Evolutionary conservation across 2,797 vertebrate genomes (phyloP).

Genomic region (Mormyrus proboscirostris): DNA sequence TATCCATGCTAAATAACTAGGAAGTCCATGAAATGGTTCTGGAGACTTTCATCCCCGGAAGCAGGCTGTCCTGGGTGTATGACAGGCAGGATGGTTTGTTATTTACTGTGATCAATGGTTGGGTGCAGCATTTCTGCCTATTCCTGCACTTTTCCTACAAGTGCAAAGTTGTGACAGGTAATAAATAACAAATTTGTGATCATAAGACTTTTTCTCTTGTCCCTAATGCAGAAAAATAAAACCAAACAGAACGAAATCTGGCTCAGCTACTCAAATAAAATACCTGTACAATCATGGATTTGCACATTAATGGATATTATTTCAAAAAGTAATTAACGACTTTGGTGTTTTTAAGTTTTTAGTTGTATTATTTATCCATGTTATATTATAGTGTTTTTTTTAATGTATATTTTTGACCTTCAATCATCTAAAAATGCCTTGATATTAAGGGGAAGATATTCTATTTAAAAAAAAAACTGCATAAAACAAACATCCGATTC

Average conservation of each 20-base stretch:
- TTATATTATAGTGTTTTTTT: background rate
- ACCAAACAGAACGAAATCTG: background rate
- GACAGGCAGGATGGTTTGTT: background rate
- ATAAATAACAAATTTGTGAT: slow-evolving; percentile 13
- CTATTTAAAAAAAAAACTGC: background rate
- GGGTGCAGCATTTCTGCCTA: background rate
- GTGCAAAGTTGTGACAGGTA: slow-evolving; percentile 7
- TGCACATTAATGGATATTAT: background rate
- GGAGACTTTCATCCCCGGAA: background rate
- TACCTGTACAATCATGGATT: background rate
- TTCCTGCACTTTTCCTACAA: background rate
- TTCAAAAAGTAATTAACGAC: background rate
- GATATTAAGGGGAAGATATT: background rate
- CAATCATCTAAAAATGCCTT: background rate
- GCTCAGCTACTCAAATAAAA: background rate
- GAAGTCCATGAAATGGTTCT: background rate
- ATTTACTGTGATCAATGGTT: background rate
- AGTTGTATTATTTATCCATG: background rate
- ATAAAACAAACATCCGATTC: background rate
- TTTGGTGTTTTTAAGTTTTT: background rate
- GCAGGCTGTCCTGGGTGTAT: background rate
- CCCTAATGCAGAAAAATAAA: background rate
- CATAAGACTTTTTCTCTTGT: background rate
- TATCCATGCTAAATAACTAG: background rate
- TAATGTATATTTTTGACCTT: background rate